phyloP scores from a whole-genome alignment of 2,888 invertebrate species.

The Lysandra coridon region DNA sequence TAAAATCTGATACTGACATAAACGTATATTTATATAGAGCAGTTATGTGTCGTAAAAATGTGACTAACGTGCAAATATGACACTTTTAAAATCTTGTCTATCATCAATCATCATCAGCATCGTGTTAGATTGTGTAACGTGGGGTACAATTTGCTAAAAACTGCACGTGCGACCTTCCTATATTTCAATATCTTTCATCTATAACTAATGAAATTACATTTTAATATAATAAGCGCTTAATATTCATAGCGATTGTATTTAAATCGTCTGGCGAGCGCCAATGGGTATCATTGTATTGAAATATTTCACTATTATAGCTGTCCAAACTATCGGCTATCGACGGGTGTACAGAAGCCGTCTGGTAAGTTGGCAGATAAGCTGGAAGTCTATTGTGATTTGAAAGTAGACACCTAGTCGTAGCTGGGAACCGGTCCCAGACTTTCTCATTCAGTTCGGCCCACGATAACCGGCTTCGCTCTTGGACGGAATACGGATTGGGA shows the following conservation, averaged over 20 bases:
- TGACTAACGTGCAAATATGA: not conserved
- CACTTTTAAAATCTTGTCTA: not conserved
- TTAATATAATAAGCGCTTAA: conserved; percentile 17
- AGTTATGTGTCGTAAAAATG: not conserved
- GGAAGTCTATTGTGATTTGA: conserved; percentile 74
- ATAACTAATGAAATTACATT: not conserved
- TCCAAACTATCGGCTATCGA: conserved; percentile 34
- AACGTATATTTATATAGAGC: not conserved
- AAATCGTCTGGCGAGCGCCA: not conserved
- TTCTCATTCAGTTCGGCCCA: conserved; percentile 74
- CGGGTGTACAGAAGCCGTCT: conserved; percentile 53
- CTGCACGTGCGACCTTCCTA: conserved; percentile 2
- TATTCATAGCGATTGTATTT: conserved; percentile 13
- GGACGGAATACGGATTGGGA: conserved; percentile 35
- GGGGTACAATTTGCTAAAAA: not conserved
- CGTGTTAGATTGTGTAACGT: not conserved
- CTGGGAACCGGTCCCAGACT: conserved; percentile 72
- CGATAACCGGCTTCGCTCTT: conserved; percentile 43
- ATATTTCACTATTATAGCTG: conserved; percentile 11
- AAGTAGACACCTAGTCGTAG: conserved; percentile 73
- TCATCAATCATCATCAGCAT: not conserved
- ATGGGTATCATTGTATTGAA: conserved; percentile 23
- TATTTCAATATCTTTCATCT: not conserved
- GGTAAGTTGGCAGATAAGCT: conserved; percentile 56
- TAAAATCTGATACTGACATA: not conserved